A percentile compares a stretch with the other conserved stretches of the same genome.
These are phyloP conservation scores for Anastatus disparis DNA, from an alignment of 1,140 invertebrate species.

Conservation along the genomic window DNA sequence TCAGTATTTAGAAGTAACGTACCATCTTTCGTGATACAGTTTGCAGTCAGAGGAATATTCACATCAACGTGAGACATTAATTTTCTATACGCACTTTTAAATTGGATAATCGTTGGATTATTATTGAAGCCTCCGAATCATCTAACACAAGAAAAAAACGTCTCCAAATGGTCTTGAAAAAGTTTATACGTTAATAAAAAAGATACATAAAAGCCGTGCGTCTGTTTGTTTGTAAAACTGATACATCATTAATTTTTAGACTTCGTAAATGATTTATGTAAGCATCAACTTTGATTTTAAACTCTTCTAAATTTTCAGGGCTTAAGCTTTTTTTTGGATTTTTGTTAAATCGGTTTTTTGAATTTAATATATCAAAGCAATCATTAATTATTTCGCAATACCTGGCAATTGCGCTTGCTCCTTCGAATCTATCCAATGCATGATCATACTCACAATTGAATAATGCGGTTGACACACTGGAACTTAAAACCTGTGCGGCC, in stretches of 20 bases:
- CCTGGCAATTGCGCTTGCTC: neutral
- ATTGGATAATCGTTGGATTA: neutral
- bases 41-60: neutral
- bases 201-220: slow-evolving; percentile 1
- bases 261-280: neutral
- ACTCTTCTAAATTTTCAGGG: neutral
- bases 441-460: neutral
- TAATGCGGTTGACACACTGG: slow-evolving; percentile 25
- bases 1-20: neutral
- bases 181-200: slow-evolving; percentile 6
- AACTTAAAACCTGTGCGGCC: slow-evolving; percentile 43
- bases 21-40: neutral
- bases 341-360: neutral
- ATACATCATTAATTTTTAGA: neutral
- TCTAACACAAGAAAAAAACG: slow-evolving; percentile 6
- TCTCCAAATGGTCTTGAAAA: slow-evolving; percentile 17
- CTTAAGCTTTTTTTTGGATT: neutral
- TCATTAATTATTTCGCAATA: neutral
- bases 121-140: slow-evolving; percentile 1
- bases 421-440: neutral
- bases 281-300: neutral
- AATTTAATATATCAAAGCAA: slow-evolving; percentile 17
- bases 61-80: neutral
- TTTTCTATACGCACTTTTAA: slow-evolving; percentile 15
- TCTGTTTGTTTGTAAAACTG: neutral